Conservation (phyloP, 1,140 invertebrate species). For the Nylanderia fulva region DNA sequence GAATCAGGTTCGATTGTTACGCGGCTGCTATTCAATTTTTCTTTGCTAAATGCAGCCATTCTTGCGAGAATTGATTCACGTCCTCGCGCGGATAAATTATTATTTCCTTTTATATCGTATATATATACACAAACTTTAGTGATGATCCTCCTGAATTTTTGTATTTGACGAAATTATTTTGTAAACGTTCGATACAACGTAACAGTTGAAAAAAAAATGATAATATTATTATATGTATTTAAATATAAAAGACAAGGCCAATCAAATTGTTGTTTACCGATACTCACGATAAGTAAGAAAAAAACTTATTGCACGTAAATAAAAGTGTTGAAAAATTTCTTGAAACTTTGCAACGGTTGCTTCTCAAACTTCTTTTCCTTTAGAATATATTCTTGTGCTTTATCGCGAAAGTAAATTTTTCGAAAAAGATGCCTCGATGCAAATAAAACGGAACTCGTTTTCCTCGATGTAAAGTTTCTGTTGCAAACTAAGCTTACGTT, state of each 20-base stretch:
- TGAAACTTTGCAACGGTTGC: neutral
- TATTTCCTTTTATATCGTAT: conserved; percentile 4
- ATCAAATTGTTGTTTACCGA: neutral
- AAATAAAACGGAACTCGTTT: neutral
- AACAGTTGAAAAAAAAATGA: neutral
- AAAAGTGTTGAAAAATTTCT: conserved; percentile 5
- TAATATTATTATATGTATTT: neutral
- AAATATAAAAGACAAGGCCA: neutral
- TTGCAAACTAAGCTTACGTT: neutral
- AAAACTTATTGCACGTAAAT: neutral
- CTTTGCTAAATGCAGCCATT: conserved; percentile 47
- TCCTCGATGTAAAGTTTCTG: neutral
- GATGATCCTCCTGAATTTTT: neutral
- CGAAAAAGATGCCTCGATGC: neutral
- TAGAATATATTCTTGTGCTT: neutral
- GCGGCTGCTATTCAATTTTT: conserved; percentile 55
- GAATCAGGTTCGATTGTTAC: conserved; percentile 61
- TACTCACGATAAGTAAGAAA: neutral
- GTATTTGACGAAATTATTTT: neutral
- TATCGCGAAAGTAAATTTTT: conserved; percentile 11
- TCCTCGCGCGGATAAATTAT: conserved; percentile 21
- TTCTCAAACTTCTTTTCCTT: conserved; percentile 6
- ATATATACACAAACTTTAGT: neutral
- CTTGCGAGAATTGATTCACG: conserved; percentile 46
- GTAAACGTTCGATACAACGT: neutral